Conservation (phyloP, 2,797 vertebrate species). For the Pangasius larnaudii region DNA sequence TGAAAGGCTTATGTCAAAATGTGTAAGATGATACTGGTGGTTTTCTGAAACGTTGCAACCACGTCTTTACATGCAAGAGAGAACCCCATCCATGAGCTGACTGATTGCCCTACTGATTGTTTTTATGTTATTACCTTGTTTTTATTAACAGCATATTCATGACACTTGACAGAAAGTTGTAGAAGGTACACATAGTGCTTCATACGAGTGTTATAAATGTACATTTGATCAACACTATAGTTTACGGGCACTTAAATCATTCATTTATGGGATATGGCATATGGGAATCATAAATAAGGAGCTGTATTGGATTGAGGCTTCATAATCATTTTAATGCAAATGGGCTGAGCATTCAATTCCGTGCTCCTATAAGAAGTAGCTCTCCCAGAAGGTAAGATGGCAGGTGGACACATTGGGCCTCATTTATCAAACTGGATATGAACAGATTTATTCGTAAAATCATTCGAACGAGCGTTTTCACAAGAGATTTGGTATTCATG, state of each 20-base stretch:
- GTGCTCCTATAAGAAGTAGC: background rate
- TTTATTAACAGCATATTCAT: background rate
- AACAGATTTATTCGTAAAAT: background rate
- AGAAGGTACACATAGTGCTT: background rate
- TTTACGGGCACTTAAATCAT: conserved; percentile 6
- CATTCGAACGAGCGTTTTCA: background rate
- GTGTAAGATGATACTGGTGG: background rate
- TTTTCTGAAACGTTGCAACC: background rate
- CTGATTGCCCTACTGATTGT: too few species aligned
- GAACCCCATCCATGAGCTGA: background rate
- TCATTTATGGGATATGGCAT: background rate
- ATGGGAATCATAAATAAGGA: background rate
- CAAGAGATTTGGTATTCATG: background rate
- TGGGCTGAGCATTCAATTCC: background rate
- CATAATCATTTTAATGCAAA: conserved; percentile 19
- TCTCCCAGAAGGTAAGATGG: background rate
- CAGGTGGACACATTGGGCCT: conserved; percentile 6
- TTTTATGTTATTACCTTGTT: background rate
- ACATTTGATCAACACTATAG: conserved; percentile 4
- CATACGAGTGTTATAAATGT: background rate
- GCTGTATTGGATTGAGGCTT: background rate
- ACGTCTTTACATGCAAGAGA: background rate
- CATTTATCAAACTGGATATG: background rate
- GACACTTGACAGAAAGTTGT: background rate
- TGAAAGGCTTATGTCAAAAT: background rate